A percentile compares a stretch with the other conserved stretches of the same genome.
Evolutionary conservation across 1,140 invertebrate genomes (phyloP).

Genomic region (Bactericera cockerelli): DNA sequence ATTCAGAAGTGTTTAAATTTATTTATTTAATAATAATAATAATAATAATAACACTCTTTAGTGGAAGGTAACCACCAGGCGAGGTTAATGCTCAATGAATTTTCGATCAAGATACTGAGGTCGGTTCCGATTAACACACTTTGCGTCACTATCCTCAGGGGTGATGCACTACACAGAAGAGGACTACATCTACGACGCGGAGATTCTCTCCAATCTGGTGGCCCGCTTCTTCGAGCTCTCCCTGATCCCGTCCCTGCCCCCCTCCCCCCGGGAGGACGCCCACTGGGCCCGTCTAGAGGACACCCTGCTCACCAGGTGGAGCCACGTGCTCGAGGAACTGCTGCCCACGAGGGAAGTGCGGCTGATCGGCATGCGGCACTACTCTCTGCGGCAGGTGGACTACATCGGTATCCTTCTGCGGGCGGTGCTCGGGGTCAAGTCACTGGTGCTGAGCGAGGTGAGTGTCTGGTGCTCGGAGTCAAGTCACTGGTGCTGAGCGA

Average conservation of each 20-base stretch:
- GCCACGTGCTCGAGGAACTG: slow-evolving; percentile 28
- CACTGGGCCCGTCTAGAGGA: slow-evolving; percentile 20
- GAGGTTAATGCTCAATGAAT: too few relatives aligned
- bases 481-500: too few relatives aligned
- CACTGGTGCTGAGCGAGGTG: neutral
- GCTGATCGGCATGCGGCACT: slow-evolving; percentile 19
- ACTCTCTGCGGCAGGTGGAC: slow-evolving; percentile 23
- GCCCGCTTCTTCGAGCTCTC: neutral
- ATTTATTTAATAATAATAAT: too few relatives aligned
- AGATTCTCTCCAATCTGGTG: slow-evolving; percentile 23
- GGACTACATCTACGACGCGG: slow-evolving; percentile 36
- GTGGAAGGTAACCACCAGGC: too few relatives aligned
- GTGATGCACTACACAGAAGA: slow-evolving; percentile 30
- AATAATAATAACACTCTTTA: too few relatives aligned
- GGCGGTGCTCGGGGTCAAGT: slow-evolving; percentile 21
- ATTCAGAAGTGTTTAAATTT: too few relatives aligned
- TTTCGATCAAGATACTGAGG: too few relatives aligned
- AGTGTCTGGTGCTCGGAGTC: too few relatives aligned
- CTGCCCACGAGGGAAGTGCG: slow-evolving; percentile 24
- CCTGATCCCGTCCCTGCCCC: slow-evolving; percentile 9
- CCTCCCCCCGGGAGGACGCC: slow-evolving; percentile 10
- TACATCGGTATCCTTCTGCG: slow-evolving; percentile 23
- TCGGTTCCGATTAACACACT: too few relatives aligned
- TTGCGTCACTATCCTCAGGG: too few relatives aligned
- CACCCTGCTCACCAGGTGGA: slow-evolving; percentile 29